Base-by-base conservation (phyloP, 1,140 invertebrate genomes). In the Drosophila yakuba region DNA sequence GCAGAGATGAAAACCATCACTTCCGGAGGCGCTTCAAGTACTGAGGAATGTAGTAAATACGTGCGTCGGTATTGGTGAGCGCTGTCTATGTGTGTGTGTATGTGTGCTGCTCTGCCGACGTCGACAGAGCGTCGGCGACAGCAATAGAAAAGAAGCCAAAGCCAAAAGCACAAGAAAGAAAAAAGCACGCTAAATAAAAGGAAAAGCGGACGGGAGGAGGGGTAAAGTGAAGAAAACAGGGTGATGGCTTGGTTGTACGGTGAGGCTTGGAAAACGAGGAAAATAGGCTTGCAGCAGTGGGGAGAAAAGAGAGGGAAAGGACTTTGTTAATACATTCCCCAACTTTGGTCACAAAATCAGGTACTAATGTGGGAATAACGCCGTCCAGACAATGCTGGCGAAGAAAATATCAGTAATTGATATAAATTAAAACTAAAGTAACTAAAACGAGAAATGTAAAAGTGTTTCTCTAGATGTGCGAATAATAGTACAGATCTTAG, bases 11-110 rank as follows among this genome's bases (percentile, higher is more conserved):
- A 91, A 91, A 91, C 88, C 88, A 88, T 89, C 88, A 91, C 88
- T 91, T 91, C 88, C 88, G 88, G 88, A 91, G 88, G 88, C 88
- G 89, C 88, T 91, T 84, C 88, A 91, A 89, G 78, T 80, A 91
- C 88, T 91, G 88, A 91, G 82, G 88, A 91, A 83, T 88, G 83
- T 89, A 82, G 82, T 86, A 82, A 77, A 80, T 85, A 81, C 74
- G 69, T 78, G 78, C 76, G 78, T 60, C 57, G 57, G 57, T 77
- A 50, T 78, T 71, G 51, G 74, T 78, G 50, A 52, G 75, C 32
- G 32, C 32, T 69, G 48, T 68, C 64, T 67, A 51, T 75, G 56
- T 58, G 68, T 58, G 43, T 56, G 23, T 66, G 61, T 66, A 52
- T 69, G 57, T 64, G 52, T 63, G 73, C 44, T 62, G 74, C 68